Evolutionary conservation across 2,797 vertebrate species (phyloP), one percentile per base, ranked within the genome.

Genomic region (Anguilla obscura): DNA sequence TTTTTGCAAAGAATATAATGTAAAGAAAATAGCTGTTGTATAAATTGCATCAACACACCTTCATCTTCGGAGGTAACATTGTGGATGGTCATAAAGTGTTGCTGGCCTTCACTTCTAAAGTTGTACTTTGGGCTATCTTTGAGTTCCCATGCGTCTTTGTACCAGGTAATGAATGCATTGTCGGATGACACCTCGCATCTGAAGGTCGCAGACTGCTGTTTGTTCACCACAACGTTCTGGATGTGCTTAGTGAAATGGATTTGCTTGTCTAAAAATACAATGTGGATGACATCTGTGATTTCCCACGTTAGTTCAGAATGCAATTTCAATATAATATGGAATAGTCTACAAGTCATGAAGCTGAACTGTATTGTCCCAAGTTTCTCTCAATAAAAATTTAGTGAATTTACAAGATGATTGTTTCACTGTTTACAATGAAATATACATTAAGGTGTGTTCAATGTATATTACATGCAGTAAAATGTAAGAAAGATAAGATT

Each of bases 181-280:
- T 99, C 98, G 88, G 99, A 99, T 90, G 98, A 99, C 86, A 99
- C 98, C 89, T 99, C 98, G 0, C 98, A 99, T 91, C 99, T 98
- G 52, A 99, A 99, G 88, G 98, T 98, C 91, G 98, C 98, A 0
- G 98, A 97, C 89, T 99, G 98, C 60, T 97, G 97, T 89, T 99
- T 98, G 40, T 97, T 98, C 91, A 99, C 98, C 93, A 99, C 98
- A 1, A 99, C 96, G 93, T 98, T 99, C 96, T 99, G 98, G 95
- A 99, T 99, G 92, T 97, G 98, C 95, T 97, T 99, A 88, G 98
- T 99, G 95, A 99, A 99, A 95, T 99, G 98, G 95, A 99, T 99
- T 92, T 98, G 98, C 94, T 99, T 97, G 84, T 98, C 98, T 99
- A 96, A 90, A 95, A 96, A 96, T 90, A 96, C 92, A 95, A 95